Base-by-base conservation (phyloP, 2,888 invertebrate genomes). In the Catocala sponsa region DNA sequence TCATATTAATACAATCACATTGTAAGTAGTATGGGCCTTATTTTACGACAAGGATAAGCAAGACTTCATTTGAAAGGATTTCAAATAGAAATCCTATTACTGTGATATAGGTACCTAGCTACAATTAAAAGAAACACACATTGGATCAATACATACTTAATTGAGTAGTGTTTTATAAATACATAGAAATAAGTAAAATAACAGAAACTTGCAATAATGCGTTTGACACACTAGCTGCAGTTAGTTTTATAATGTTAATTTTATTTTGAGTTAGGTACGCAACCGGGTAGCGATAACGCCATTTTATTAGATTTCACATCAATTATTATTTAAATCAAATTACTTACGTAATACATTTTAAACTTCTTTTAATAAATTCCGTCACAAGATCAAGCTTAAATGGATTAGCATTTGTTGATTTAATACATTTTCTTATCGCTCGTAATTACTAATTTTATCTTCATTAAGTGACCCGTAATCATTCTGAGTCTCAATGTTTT, bases 381-480 rank as follows among this genome's bases (percentile, higher is more conserved):
- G 25, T 44, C 43, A 60, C 50, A 59, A 70, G 58, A 67, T 72
- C 65, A 71, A 67, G 55, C 59, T 66, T 60, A 63, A 60, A 69
- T 70, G 76, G 81, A 78, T 82, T 80, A 79, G 76, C 76, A 76
- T 76, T 75, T 69, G 77, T 81, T 82, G 79, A 79, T 82, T 84
- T 78, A 82, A 81, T 70, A 58, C 44, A 73, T 66, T 75, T 76
- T 78, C 75, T 87, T 88, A 87, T 88, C 86, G 69, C 72, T 74
- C 63, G 74, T 80, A 81, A 81, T 81, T 85, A 84, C 80, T 71
- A 77, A 86, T 79, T 80, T 88, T 89, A 88, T 88, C 87, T 83
- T 72, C 71, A 79, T 66, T 76, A 70, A 71, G 82, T 88, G 88
- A 88, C 87, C 88, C 78, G 84, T 80, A 84, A 82, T 83, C 84